Base-by-base conservation (phyloP, 1,140 invertebrate species). In the Meteorus sp. region DNA sequence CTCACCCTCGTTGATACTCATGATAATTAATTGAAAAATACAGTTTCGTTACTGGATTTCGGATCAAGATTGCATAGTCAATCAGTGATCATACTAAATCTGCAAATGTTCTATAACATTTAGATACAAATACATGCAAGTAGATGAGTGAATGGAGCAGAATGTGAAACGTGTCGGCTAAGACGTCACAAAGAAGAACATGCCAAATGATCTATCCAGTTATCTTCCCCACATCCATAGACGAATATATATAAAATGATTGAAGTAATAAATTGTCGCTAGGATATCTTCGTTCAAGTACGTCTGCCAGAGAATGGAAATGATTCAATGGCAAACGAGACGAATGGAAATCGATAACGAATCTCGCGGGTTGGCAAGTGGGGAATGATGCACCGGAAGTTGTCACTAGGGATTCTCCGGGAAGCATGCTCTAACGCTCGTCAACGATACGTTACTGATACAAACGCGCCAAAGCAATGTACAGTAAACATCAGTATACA, bases 351-450 rank as follows among this genome's bases (percentile, higher is more conserved):
- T 58, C 45, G 47, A 58, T 58, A 51, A 11, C 35, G 43, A 48
- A 58, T 58, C 33, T 25, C 37, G 23, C 22, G n/a, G 31, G 45
- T 25, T 39, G 35, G 8, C 35, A 39, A 13, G n/a, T n/a, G 8
- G 35, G 8, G 35, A 8, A 13, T 27, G 47, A 51, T 27, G 47
- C 35, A 44, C 17, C 19, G 39, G 48, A 59, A 59, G 39, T 52
- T 17, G 25, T 59, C 56, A 50, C 37, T 44, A 37, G 51, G 48
- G 41, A 59, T 27, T 52, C 23, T 51, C 35, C 31, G 47, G 31
- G 45, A 59, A 52, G 15, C 45, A 59, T 25, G 27, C 37, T 41
- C 17, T 37, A 33, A 43, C 19, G 37, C 37, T 59, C 31, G 15
- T 43, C 39, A 19, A 7, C 35, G 33, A 57, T 27, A 57, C 43